Conservation (phyloP, 2,888 invertebrate genomes). For the Apocheima hispidaria region DNA sequence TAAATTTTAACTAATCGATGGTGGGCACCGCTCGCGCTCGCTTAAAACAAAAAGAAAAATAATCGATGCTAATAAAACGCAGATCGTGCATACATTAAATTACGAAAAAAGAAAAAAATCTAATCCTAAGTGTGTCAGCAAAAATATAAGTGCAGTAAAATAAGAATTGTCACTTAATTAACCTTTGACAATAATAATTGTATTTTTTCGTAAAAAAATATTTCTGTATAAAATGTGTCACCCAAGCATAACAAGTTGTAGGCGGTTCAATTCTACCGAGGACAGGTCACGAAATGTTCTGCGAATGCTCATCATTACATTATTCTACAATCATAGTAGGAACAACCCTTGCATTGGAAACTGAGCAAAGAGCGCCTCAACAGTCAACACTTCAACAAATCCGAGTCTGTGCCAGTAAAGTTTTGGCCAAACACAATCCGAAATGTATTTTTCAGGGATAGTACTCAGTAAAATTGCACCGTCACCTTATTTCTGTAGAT, state of each 20-base stretch:
- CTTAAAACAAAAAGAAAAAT: conserved; percentile 60
- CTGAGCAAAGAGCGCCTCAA: conserved; percentile 18
- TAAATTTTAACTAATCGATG: conserved; percentile 53
- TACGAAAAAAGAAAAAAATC: conserved; percentile 74
- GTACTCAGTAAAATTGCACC: conserved; percentile 62
- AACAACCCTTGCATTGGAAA: conserved; percentile 33
- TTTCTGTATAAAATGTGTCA: conserved; percentile 85
- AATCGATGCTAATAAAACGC: conserved; percentile 80
- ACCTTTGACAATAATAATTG: conserved; percentile 82
- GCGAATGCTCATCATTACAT: conserved; percentile 24
- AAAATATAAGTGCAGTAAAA: conserved; percentile 83
- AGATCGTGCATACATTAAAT: conserved; percentile 84
- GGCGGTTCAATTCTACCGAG: conserved; percentile 64
- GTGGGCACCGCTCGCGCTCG: conserved; percentile 60
- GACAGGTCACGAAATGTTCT: conserved; percentile 28
- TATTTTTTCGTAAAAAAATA: conserved; percentile 82
- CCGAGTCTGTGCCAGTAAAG: conserved; percentile 16
- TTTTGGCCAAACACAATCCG: conserved; percentile 4
- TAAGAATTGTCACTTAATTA: conserved; percentile 84
- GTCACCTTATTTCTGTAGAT: conserved; percentile 75
- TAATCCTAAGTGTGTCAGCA: conserved; percentile 84
- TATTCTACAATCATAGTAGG: conserved; percentile 36
- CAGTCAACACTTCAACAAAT: conserved; percentile 9
- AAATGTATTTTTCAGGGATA: conserved; percentile 8
- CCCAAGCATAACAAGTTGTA: conserved; percentile 77